phyloP scores from a whole-genome alignment of 2,797 vertebrate species.

The Prunella strophiata region DNA sequence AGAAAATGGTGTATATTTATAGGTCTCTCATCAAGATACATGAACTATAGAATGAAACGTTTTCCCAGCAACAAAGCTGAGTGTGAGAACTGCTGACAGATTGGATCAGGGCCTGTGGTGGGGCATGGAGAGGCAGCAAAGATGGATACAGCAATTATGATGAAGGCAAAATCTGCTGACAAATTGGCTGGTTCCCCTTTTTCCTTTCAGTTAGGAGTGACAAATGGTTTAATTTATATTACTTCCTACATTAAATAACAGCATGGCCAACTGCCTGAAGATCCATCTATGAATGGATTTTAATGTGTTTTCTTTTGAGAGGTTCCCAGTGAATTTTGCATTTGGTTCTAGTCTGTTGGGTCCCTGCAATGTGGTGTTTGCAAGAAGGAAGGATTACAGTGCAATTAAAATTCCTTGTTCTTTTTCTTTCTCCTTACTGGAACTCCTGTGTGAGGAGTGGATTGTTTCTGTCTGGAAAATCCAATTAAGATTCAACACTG shows the following conservation, averaged over 20 bases:
- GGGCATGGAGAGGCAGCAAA: neutral
- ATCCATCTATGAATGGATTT: neutral
- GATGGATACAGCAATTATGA: neutral
- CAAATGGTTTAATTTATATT: neutral
- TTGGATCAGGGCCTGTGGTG: neutral
- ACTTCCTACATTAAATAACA: neutral
- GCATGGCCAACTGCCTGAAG: neutral
- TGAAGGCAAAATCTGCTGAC: neutral
- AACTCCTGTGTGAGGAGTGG: neutral
- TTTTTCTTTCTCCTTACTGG: constrained; percentile 12
- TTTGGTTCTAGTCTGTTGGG: constrained; percentile 18
- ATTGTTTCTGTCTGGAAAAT: constrained; percentile 13
- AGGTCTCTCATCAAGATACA: neutral
- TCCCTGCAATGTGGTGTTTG: neutral
- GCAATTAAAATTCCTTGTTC: constrained; percentile 62
- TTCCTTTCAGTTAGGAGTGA: neutral
- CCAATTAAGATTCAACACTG: neutral
- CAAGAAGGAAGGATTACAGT: constrained; percentile 8
- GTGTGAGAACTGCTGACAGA: neutral
- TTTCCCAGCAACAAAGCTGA: neutral
- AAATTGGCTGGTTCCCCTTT: neutral
- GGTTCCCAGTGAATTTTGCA: neutral
- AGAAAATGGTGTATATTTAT: neutral
- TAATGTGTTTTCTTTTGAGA: neutral
- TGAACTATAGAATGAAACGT: neutral